phyloP scores from a whole-genome alignment of 2,888 invertebrate species.

The Argyresthia albistria region DNA sequence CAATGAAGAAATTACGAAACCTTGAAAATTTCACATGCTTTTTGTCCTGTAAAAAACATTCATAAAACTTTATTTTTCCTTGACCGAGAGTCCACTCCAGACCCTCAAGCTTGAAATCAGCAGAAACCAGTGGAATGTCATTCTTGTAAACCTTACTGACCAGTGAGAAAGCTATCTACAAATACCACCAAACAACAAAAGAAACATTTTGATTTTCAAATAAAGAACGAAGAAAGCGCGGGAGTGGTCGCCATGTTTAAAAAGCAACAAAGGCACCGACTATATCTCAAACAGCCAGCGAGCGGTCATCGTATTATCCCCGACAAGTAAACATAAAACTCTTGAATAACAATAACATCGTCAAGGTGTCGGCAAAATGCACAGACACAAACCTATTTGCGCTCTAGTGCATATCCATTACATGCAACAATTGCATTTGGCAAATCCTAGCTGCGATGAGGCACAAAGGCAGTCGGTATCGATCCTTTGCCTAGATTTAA shows the following conservation, averaged over 20 bases:
- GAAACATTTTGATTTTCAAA: too few species aligned
- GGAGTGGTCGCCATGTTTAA: neutral
- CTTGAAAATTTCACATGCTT: too few species aligned
- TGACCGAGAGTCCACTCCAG: too few species aligned
- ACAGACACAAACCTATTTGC: slow-evolving; percentile 46
- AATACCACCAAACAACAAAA: too few species aligned
- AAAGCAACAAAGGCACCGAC: slow-evolving; percentile 1
- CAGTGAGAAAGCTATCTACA: too few species aligned
- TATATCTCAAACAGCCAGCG: slow-evolving; percentile 10
- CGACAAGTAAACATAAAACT: slow-evolving; percentile 13
- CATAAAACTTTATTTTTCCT: too few species aligned
- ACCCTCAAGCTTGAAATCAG: too few species aligned
- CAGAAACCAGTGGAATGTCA: too few species aligned
- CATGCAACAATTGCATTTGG: slow-evolving; percentile 37
- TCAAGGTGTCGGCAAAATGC: slow-evolving; percentile 39
- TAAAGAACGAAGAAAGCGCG: neutral
- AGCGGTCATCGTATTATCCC: slow-evolving; percentile 20
- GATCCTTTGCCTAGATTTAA: slow-evolving; percentile 19
- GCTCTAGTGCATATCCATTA: slow-evolving; percentile 69
- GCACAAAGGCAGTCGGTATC: slow-evolving; percentile 27
- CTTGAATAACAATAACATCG: slow-evolving; percentile 25
- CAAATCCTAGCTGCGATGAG: slow-evolving; percentile 41
- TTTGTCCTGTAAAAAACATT: too few species aligned
- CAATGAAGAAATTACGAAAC: too few species aligned
- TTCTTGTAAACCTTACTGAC: too few species aligned